A percentile compares a stretch with the other conserved stretches of the same genome.
phyloP scores from a whole-genome alignment of 1,140 invertebrate genomes.

The Musca vetustissima region DNA sequence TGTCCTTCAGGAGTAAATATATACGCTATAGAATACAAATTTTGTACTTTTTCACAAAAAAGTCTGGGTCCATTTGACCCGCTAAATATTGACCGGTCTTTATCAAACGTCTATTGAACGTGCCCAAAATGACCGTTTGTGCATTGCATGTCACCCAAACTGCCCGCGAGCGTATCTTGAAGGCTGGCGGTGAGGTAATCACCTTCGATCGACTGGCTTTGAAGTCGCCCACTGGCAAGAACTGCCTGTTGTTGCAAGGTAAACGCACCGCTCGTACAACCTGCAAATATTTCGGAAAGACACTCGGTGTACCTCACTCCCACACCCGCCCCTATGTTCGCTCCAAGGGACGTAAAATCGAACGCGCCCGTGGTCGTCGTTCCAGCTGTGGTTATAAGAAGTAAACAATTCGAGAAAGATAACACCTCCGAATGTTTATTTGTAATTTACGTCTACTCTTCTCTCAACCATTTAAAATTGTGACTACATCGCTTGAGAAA shows the following conservation, averaged over 20 bases:
- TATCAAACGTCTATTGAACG: slow-evolving; percentile 83
- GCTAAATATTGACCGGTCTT: no score
- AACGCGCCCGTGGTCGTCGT: slow-evolving; percentile 92
- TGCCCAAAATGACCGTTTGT: no score
- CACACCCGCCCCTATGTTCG: no score
- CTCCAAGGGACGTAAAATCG: slow-evolving; percentile 98
- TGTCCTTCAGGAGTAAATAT: no score
- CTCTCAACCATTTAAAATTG: neutral
- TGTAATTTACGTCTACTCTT: slow-evolving; percentile 10
- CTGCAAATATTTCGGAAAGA: slow-evolving; percentile 93
- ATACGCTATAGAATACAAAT: no score
- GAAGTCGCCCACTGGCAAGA: slow-evolving; percentile 86
- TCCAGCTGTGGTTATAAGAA: slow-evolving; percentile 96
- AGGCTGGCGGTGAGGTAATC: no score
- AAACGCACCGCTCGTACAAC: slow-evolving; percentile 95
- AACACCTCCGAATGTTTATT: neutral
- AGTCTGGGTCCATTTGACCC: no score
- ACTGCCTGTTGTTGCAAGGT: no score
- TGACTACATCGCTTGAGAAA: neutral
- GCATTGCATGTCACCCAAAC: slow-evolving; percentile 90
- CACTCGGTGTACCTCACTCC: slow-evolving; percentile 95
- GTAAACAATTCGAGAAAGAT: slow-evolving; percentile 69
- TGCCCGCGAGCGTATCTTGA: no score
- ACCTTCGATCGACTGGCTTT: no score
- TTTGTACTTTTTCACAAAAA: no score